Percentiles rank a stretch among this genome's conserved stretches.
Evolutionary conservation across 2,797 vertebrate genomes (phyloP).

Genomic region (Rostrhamus sociabilis): DNA sequence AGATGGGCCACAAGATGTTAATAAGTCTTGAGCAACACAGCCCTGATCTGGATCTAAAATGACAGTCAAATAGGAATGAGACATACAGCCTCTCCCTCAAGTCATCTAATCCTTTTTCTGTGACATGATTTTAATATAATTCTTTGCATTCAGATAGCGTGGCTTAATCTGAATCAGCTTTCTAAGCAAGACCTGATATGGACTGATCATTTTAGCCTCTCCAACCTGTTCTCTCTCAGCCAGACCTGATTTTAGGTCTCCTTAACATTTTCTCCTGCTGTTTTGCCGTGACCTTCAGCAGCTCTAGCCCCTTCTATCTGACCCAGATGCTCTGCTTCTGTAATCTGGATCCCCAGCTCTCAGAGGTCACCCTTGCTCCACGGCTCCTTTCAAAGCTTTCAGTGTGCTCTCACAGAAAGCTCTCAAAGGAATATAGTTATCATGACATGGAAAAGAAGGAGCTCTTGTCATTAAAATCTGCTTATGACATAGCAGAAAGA

Average conservation of each 20-base stretch:
- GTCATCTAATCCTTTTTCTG: neutral
- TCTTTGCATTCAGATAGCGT: neutral
- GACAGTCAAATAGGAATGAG: neutral
- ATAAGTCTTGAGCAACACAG: neutral
- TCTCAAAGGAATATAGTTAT: neutral
- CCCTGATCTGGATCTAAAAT: neutral
- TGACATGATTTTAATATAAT: neutral
- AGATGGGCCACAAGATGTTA: neutral
- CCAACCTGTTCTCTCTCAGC: neutral
- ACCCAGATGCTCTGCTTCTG: neutral
- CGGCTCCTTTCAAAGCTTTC: neutral
- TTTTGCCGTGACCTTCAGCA: neutral
- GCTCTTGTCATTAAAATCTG: neutral
- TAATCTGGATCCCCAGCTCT: neutral
- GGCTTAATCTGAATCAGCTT: conserved; percentile 5
- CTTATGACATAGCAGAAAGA: neutral
- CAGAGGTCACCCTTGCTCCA: neutral
- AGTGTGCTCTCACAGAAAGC: neutral
- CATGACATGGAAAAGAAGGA: neutral
- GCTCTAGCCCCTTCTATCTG: neutral
- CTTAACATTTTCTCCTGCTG: neutral
- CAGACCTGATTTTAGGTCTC: neutral
- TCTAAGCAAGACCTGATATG: neutral
- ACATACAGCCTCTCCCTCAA: neutral
- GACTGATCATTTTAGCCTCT: neutral